phyloP scores from a whole-genome alignment of 2,797 vertebrate genomes.

The Syngnathus acus region DNA sequence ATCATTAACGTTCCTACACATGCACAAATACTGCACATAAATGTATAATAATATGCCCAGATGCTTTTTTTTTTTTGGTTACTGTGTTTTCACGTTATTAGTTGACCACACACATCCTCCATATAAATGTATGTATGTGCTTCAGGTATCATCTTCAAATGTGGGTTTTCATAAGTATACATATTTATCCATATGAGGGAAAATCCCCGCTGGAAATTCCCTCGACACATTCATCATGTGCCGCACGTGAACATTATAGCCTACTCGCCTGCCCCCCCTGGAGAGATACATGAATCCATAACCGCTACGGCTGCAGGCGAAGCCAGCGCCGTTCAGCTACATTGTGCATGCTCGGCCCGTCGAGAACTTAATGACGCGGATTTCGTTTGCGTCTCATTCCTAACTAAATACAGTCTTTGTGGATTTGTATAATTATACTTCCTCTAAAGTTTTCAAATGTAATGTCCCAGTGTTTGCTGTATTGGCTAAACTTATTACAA shows the following conservation, averaged over 20 bases:
- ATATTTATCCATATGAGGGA: slow-evolving; percentile 12
- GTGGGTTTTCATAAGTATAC: slow-evolving; percentile 8
- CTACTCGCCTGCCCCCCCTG: slow-evolving; percentile 3
- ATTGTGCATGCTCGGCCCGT: slow-evolving; percentile 9
- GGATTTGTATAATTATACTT: slow-evolving; percentile 1
- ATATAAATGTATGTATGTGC: slow-evolving; percentile 5
- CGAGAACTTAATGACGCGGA: slow-evolving; percentile 17
- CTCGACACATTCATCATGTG: slow-evolving; percentile 9
- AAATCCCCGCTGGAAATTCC: slow-evolving; percentile 17
- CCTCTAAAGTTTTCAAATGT: slow-evolving; percentile 14
- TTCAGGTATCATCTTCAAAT: slow-evolving; percentile 9
- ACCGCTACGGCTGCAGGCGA: slow-evolving; percentile 12
- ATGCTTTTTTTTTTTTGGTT: not conserved
- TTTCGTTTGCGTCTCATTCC: slow-evolving; percentile 21
- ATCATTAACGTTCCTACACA: not conserved
- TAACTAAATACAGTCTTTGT: slow-evolving; percentile 4
- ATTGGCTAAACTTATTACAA: slow-evolving; percentile 24
- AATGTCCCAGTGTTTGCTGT: not conserved
- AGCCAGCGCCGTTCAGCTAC: slow-evolving; percentile 8
- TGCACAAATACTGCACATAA: not conserved
- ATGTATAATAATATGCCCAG: not conserved
- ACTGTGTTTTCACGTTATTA: not conserved
- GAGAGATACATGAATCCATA: slow-evolving; percentile 20
- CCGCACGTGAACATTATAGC: slow-evolving; percentile 10
- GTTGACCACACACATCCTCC: not conserved